Conservation (phyloP, 2,113 vertebrate species). For the Peromyscus californicus region DNA sequence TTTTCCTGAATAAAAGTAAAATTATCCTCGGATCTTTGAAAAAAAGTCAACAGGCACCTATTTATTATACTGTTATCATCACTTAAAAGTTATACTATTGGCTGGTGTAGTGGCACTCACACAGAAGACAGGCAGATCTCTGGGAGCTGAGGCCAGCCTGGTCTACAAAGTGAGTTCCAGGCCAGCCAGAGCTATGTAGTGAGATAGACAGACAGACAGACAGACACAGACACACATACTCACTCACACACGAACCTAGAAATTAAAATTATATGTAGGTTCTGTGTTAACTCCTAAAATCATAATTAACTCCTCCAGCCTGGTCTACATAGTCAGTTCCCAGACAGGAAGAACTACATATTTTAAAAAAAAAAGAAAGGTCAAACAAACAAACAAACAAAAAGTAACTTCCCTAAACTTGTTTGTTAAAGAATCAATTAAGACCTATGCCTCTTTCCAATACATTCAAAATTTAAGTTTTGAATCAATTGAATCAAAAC, state of each 20-base stretch:
- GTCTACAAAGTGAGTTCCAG: neutral
- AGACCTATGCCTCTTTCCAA: conserved; percentile 32
- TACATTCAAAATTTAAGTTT: conserved; percentile 56
- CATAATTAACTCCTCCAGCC: neutral
- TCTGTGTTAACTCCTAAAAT: neutral
- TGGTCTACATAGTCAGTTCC: neutral
- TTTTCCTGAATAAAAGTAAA: conserved; percentile 69
- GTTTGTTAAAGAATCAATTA: conserved; percentile 46
- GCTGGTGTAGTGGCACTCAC: too few relatives aligned
- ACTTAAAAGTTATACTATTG: neutral
- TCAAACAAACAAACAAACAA: neutral
- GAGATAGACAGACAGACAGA: neutral
- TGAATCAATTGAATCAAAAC: neutral
- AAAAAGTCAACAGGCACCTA: neutral
- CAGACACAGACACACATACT: neutral
- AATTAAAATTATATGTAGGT: neutral
- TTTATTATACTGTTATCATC: neutral
- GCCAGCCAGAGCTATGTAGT: neutral
- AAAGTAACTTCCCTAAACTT: neutral
- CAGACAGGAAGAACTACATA: neutral
- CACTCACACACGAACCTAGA: neutral
- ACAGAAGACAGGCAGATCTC: neutral
- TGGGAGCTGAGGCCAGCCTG: neutral
- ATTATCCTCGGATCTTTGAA: conserved; percentile 3
- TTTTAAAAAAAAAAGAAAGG: neutral